A percentile compares a stretch with the other conserved stretches of the same genome.
Conservation (phyloP, 2,797 vertebrate genomes). For the Euthynnus affinis region DNA sequence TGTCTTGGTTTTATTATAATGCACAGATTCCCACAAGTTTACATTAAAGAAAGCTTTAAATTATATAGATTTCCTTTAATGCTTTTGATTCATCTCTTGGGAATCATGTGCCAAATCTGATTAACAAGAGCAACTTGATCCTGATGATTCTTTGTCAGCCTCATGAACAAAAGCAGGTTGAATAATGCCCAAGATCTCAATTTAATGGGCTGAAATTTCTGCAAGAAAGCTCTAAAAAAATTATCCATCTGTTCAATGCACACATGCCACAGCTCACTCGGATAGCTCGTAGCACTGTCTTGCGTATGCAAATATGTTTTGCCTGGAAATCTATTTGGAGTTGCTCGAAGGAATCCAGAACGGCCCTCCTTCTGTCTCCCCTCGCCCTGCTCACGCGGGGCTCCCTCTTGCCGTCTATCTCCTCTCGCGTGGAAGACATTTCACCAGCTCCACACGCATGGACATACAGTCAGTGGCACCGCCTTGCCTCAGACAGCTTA, state of each 20-base stretch:
- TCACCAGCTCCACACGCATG: slow-evolving; percentile 83
- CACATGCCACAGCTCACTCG: slow-evolving; percentile 81
- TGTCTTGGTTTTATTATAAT: neutral
- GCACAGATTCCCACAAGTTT: neutral
- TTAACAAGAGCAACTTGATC: slow-evolving; percentile 40
- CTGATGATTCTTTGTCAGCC: slow-evolving; percentile 33
- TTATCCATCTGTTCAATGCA: slow-evolving; percentile 85
- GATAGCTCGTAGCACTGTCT: slow-evolving; percentile 86
- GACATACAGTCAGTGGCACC: slow-evolving; percentile 66
- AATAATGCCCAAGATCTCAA: slow-evolving; percentile 68
- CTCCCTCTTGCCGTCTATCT: slow-evolving; percentile 76
- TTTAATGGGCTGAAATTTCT: slow-evolving; percentile 85
- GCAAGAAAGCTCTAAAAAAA: slow-evolving; percentile 84
- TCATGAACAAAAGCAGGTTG: slow-evolving; percentile 60
- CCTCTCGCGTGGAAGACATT: slow-evolving; percentile 84
- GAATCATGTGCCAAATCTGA: slow-evolving; percentile 21
- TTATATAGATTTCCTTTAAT: neutral
- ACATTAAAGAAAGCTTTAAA: neutral
- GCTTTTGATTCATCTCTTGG: slow-evolving; percentile 1
- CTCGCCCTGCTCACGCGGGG: slow-evolving; percentile 72
- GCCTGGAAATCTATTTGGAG: slow-evolving; percentile 89
- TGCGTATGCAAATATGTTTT: slow-evolving; percentile 91
- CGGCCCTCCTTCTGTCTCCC: slow-evolving; percentile 90
- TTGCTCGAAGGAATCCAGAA: slow-evolving; percentile 92
- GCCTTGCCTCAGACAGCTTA: slow-evolving; percentile 65